phyloP scores from a whole-genome alignment of 2,888 invertebrate species.

The Melinaea menophilus region DNA sequence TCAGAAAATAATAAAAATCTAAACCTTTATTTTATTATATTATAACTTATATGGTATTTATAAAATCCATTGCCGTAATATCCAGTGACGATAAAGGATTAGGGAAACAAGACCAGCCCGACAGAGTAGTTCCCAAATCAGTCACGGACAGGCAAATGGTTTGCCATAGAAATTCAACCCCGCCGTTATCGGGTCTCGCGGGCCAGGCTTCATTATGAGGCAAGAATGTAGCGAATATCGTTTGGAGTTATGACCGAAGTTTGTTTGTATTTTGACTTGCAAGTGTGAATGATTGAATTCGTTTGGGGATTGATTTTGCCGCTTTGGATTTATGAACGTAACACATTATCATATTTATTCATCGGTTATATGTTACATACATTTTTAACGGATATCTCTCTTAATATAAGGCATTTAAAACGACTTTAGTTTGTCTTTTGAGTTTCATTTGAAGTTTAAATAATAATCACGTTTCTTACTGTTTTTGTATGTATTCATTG shows the following conservation, averaged over 20 bases:
- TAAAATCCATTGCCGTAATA: no score
- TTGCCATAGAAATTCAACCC: slow-evolving; percentile 33
- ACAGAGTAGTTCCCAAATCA: not conserved
- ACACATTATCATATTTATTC: not conserved
- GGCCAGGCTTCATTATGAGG: slow-evolving; percentile 25
- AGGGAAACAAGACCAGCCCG: not conserved
- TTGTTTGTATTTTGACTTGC: slow-evolving; percentile 1
- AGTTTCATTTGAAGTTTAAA: no score
- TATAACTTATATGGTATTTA: no score
- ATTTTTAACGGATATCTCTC: not conserved
- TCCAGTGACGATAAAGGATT: not conserved
- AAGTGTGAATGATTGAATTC: slow-evolving; percentile 9
- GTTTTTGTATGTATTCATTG: no score
- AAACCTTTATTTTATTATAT: no score
- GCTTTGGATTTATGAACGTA: not conserved
- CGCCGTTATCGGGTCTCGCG: slow-evolving; percentile 32
- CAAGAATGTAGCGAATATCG: slow-evolving; percentile 21
- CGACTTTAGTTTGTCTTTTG: no score
- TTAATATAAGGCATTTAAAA: no score
- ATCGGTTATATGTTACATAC: not conserved
- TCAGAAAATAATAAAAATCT: not conserved
- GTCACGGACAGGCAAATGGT: slow-evolving; percentile 24
- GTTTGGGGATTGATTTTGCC: not conserved
- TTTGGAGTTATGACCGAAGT: slow-evolving; percentile 16
- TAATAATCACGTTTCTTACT: no score